Percentiles rank a stretch among this genome's conserved stretches.
These are phyloP conservation scores for Atta texana DNA, from an alignment of 1,140 invertebrate species.

Conservation along the genomic window DNA sequence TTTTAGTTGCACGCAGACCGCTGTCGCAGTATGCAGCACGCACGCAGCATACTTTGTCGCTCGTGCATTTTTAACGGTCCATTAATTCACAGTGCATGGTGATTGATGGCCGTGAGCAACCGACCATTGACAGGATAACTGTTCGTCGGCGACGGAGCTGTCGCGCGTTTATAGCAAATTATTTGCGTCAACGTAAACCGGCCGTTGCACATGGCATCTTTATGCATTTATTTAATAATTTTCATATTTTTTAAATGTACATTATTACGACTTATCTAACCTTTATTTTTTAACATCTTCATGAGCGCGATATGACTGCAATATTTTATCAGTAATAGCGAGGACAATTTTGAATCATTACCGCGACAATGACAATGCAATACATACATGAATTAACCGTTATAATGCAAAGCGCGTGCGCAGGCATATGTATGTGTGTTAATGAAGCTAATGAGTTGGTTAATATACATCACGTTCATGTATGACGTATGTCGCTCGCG, in stretches of 20 bases:
- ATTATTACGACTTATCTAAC: background rate
- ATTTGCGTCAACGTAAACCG: constrained; percentile 30
- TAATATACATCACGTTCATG: constrained; percentile 58
- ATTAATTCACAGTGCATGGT: constrained; percentile 68
- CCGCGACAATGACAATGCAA: constrained; percentile 39
- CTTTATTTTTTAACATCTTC: background rate
- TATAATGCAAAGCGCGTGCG: constrained; percentile 11
- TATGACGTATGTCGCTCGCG: constrained; percentile 53
- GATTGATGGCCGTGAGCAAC: constrained; percentile 70
- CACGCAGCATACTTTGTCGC: constrained; percentile 64
- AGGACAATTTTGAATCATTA: constrained; percentile 39
- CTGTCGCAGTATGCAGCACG: constrained; percentile 26
- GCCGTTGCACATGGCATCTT: background rate
- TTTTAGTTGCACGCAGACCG: constrained; percentile 51
- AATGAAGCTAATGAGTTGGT: constrained; percentile 63
- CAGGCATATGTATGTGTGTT: constrained; percentile 6
- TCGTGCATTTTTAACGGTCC: constrained; percentile 74
- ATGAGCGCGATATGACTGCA: background rate
- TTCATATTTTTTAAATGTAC: background rate
- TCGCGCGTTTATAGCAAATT: constrained; percentile 59
- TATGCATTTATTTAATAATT: background rate
- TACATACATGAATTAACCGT: constrained; percentile 28
- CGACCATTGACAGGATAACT: constrained; percentile 72
- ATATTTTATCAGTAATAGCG: constrained; percentile 18
- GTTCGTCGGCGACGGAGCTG: constrained; percentile 55